Conservation (phyloP, 2,113 vertebrate species). For the Pungitius pungitius region DNA sequence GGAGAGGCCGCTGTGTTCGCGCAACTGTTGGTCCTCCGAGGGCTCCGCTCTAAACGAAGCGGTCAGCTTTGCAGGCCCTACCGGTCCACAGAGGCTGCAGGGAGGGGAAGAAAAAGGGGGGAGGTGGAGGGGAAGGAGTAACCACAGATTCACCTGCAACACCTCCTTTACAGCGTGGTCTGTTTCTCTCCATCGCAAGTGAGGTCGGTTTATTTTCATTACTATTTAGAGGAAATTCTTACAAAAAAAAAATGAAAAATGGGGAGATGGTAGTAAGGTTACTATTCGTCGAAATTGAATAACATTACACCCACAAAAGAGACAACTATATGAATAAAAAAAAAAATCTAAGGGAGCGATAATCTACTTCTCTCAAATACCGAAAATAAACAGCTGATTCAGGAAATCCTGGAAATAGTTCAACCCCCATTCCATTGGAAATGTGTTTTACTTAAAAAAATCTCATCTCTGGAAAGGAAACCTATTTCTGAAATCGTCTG, state of each 20-base stretch:
- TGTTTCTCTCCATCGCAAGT: slow-evolving; percentile 36
- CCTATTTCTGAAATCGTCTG: slow-evolving; percentile 26
- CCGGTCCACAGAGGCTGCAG: slow-evolving; percentile 44
- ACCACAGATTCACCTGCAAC: slow-evolving; percentile 4
- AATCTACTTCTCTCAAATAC: slow-evolving; percentile 14
- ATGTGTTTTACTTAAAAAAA: background rate
- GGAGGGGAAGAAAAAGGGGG: slow-evolving; percentile 32
- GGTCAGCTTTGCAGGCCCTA: slow-evolving; percentile 55
- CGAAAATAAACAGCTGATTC: slow-evolving; percentile 39
- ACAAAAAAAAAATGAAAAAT: background rate
- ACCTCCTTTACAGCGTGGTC: slow-evolving; percentile 43
- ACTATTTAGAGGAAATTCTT: background rate
- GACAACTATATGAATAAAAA: no score
- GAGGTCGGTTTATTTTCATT: slow-evolving; percentile 39
- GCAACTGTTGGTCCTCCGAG: slow-evolving; percentile 49
- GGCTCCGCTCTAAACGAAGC: slow-evolving; percentile 36
- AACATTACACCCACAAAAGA: slow-evolving; percentile 14
- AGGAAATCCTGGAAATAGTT: slow-evolving; percentile 18
- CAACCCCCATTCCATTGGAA: slow-evolving; percentile 39
- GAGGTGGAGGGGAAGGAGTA: slow-evolving; percentile 62
- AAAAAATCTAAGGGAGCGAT: no score
- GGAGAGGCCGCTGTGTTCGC: slow-evolving; percentile 41
- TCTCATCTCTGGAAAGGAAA: slow-evolving; percentile 1
- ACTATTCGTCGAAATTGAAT: slow-evolving; percentile 26
- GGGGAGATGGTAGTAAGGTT: background rate